phyloP scores from a whole-genome alignment of 1,140 invertebrate genomes.

The Drusus annulatus region DNA sequence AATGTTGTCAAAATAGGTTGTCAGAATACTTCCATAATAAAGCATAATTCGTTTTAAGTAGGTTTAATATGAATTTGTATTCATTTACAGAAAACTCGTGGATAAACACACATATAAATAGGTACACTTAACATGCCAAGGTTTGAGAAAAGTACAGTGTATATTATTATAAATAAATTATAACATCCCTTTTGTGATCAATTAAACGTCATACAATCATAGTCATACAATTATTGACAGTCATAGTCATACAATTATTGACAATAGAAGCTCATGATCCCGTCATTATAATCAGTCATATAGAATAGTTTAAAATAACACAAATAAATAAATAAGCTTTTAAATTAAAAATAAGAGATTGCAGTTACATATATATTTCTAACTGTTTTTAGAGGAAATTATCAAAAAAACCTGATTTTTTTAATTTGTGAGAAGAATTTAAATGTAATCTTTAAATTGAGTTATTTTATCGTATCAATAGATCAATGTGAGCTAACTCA shows the following conservation, averaged over 20 bases:
- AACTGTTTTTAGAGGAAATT: background rate
- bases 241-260: conserved; percentile 15
- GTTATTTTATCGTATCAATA: no score
- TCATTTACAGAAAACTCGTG: conserved; percentile 38
- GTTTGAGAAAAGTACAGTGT: conserved; percentile 25
- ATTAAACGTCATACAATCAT: conserved; percentile 1
- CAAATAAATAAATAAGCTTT: conserved; percentile 9
- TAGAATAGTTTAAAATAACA: background rate
- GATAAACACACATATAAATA: conserved; percentile 40
- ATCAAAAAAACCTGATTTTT: background rate
- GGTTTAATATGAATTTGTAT: conserved; percentile 20
- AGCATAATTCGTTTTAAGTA: no score
- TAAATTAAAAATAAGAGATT: background rate
- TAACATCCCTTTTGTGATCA: conserved; percentile 20
- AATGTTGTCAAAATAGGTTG: no score
- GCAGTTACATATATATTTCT: no score
- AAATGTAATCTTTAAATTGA: no score
- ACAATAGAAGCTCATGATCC: conserved; percentile 37
- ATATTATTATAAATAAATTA: conserved; percentile 26
- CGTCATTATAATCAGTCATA: conserved; percentile 29
- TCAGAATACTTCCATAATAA: no score
- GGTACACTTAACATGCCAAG: conserved; percentile 42
- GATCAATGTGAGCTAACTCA: no score
- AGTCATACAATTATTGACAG: conserved; percentile 19
- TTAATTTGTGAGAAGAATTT: no score